These are phyloP conservation scores for Drosophila emarginata DNA, from an alignment of 2,888 invertebrate species.

Conservation along the genomic window DNA sequence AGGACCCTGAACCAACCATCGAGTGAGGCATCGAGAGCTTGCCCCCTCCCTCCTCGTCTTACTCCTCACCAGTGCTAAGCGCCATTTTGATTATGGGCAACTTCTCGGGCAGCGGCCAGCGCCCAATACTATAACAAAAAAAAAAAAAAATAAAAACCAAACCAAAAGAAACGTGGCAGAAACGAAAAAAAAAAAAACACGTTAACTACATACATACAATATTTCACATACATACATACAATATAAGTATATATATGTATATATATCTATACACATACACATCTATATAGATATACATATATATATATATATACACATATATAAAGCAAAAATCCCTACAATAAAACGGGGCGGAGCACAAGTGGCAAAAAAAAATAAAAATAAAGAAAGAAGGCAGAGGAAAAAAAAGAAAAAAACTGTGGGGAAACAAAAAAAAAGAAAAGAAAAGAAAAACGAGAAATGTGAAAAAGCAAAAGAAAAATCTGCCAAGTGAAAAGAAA, in stretches of 20 bases:
- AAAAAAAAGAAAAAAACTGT: conserved; percentile 37
- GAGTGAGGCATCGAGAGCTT: conserved; percentile 13
- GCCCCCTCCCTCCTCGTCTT: neutral
- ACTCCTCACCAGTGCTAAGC: neutral
- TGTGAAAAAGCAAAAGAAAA: conserved; percentile 68
- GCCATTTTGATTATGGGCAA: conserved; percentile 11
- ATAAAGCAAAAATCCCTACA: conserved; percentile 73
- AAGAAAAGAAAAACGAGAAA: conserved; percentile 54
- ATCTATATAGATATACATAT: conserved; percentile 16
- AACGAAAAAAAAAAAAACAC: conserved; percentile 32
- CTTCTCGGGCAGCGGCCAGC: conserved; percentile 57
- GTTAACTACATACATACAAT: conserved; percentile 31
- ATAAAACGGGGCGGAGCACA: conserved; percentile 79
- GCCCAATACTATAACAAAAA: conserved; percentile 61
- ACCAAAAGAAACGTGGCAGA: conserved; percentile 22
- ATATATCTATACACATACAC: conserved; percentile 51
- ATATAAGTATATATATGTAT: conserved; percentile 42
- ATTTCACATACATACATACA: conserved; percentile 28
- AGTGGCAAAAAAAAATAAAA: conserved; percentile 55
- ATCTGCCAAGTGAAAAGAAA: conserved; percentile 77
- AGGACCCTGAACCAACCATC: neutral
- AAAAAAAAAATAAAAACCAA: neutral
- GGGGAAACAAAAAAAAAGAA: conserved; percentile 70
- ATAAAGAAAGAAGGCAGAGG: conserved; percentile 38
- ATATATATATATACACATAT: conserved; percentile 37